A percentile compares a stretch with the other conserved stretches of the same genome.
phyloP scores from a whole-genome alignment of 2,113 vertebrate species.

The Potamarius usumacintae region DNA sequence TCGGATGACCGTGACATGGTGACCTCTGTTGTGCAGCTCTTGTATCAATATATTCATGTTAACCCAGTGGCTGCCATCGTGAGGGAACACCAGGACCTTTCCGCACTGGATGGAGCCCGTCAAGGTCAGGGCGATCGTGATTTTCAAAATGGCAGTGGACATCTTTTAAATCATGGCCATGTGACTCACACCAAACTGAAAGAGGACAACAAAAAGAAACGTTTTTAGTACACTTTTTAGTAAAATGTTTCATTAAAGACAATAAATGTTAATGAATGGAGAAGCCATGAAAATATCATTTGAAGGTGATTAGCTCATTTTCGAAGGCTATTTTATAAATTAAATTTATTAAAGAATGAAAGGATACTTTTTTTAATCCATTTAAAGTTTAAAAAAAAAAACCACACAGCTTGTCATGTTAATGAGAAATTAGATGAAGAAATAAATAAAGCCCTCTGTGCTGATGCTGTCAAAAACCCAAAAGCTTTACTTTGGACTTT shows the following conservation, averaged over 20 bases:
- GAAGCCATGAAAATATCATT: not conserved
- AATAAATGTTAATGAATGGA: not conserved
- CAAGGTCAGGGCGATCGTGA: slow-evolving; percentile 11
- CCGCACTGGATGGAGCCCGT: slow-evolving; percentile 41
- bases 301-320: not conserved
- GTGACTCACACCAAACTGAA: not conserved
- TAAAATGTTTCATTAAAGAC: not conserved
- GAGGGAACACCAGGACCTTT: slow-evolving; percentile 66
- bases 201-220: not conserved
- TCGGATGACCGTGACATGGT: slow-evolving; percentile 62
- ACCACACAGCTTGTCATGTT: not conserved
- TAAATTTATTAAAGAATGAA: too few relatives aligned
- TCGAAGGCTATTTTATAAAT: not conserved
- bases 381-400: not conserved
- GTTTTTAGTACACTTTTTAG: not conserved
- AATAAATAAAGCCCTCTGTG: not conserved
- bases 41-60: slow-evolving; percentile 69
- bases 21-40: slow-evolving; percentile 65
- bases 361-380: not conserved
- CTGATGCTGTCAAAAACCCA: too few relatives aligned
- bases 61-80: slow-evolving; percentile 75
- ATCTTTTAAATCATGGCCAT: slow-evolving; percentile 14
- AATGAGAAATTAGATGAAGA: not conserved
- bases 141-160: not conserved
- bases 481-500: not conserved